These are phyloP conservation scores for Labeo catla DNA, from an alignment of 2,113 vertebrate genomes.

Conservation along the genomic window DNA sequence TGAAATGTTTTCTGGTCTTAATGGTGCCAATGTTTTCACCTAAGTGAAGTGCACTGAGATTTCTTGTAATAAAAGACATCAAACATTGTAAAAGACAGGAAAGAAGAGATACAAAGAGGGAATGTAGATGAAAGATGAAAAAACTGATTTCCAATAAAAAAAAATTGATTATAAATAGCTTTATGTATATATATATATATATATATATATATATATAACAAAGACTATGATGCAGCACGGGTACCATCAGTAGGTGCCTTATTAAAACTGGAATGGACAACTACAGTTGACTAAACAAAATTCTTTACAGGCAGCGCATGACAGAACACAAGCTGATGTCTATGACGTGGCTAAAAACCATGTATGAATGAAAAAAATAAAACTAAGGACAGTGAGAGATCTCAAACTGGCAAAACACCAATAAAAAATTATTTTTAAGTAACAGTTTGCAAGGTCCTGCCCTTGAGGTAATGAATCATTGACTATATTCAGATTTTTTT, in stretches of 20 bases:
- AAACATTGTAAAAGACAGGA: not conserved
- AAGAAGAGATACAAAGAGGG: not conserved
- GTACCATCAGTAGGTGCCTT: not conserved
- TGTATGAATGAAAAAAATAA: not conserved
- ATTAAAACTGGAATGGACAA: not conserved
- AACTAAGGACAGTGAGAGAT: not conserved
- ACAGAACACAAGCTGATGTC: not conserved
- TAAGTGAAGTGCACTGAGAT: not conserved
- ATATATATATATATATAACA: not conserved
- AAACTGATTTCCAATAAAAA: not conserved
- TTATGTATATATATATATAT: not conserved
- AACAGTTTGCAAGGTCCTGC: not conserved
- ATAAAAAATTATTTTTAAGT: not conserved
- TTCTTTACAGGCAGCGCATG: not conserved
- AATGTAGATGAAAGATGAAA: not conserved
- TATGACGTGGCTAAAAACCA: not conserved
- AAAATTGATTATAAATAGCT: not conserved
- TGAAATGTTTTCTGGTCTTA: constrained; percentile 1
- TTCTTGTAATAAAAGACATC: not conserved
- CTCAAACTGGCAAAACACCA: not conserved
- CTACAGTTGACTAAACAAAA: not conserved
- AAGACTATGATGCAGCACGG: not conserved
- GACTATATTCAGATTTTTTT: not conserved
- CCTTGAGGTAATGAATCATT: constrained; percentile 2
- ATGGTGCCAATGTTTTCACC: not conserved